Percentiles rank a stretch among this genome's conserved stretches.
These are phyloP conservation scores for Tenrec ecaudatus DNA, from an alignment of 2,113 vertebrate species.

Conservation along the genomic window DNA sequence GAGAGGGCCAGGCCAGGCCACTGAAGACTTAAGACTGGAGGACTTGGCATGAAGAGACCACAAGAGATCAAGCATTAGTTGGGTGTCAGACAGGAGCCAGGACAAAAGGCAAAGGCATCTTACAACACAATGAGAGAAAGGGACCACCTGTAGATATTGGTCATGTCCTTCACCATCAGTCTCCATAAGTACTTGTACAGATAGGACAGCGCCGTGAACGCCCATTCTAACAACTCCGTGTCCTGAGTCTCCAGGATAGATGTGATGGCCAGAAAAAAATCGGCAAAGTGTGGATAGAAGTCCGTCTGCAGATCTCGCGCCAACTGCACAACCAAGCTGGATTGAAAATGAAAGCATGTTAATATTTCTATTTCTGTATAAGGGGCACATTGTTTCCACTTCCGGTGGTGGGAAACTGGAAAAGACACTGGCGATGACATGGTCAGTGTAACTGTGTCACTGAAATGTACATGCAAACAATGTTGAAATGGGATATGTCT, in stretches of 20 bases:
- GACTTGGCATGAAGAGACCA: not conserved
- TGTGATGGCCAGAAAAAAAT: conserved; percentile 94
- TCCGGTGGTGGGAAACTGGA: not conserved
- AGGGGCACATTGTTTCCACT: not conserved
- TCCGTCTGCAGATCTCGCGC: conserved; percentile 97
- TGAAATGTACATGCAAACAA: not conserved
- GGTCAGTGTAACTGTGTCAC: not conserved
- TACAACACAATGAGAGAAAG: not conserved
- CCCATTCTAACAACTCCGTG: conserved; percentile 96
- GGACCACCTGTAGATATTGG: conserved; percentile 94
- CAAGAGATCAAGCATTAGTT: not conserved
- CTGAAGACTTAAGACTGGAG: not conserved
- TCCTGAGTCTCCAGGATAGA: conserved; percentile 95
- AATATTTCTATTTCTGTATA: not conserved
- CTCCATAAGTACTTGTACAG: conserved; percentile 99
- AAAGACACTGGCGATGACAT: not conserved
- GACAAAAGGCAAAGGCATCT: not conserved
- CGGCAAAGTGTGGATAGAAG: conserved; percentile 97
- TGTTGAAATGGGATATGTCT: not conserved
- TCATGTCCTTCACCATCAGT: conserved; percentile 97
- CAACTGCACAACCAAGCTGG: conserved; percentile 95
- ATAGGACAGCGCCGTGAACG: conserved; percentile 95
- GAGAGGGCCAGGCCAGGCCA: not conserved
- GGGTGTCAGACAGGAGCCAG: not conserved
- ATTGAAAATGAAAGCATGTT: conserved; percentile 63